A percentile compares a stretch with the other conserved stretches of the same genome.
Conservation (phyloP, 2,888 invertebrate species). For the Cantharis lateralis region DNA sequence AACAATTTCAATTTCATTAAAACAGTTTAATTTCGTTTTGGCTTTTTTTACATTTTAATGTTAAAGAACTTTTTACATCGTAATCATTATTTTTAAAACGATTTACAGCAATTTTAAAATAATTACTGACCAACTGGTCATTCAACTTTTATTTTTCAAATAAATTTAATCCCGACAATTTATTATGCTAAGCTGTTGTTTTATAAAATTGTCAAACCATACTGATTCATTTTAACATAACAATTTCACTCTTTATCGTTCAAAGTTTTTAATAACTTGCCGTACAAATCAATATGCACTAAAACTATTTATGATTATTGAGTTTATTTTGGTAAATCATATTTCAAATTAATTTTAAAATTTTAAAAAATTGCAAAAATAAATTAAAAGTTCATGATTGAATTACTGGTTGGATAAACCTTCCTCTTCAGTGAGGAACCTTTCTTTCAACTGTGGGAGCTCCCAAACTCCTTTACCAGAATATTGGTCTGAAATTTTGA, state of each 20-base stretch:
- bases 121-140: neutral
- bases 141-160: slow-evolving; percentile 4
- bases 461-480: no score
- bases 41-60: neutral
- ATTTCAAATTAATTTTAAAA: neutral
- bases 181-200: neutral
- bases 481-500: no score
- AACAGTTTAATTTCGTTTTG: neutral
- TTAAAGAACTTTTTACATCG: neutral
- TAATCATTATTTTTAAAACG: neutral
- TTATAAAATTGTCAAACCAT: neutral
- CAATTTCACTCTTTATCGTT: neutral
- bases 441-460: no score
- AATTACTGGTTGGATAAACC: no score
- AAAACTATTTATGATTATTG: neutral
- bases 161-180: neutral
- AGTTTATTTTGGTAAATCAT: neutral
- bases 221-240: neutral
- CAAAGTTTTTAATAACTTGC: neutral
- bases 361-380: no score
- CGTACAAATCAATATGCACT: neutral
- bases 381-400: no score
- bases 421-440: no score
- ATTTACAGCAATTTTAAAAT: neutral
- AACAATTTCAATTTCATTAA: neutral